phyloP scores from a whole-genome alignment of 2,113 vertebrate species.

The Thinocorus orbignyianus region DNA sequence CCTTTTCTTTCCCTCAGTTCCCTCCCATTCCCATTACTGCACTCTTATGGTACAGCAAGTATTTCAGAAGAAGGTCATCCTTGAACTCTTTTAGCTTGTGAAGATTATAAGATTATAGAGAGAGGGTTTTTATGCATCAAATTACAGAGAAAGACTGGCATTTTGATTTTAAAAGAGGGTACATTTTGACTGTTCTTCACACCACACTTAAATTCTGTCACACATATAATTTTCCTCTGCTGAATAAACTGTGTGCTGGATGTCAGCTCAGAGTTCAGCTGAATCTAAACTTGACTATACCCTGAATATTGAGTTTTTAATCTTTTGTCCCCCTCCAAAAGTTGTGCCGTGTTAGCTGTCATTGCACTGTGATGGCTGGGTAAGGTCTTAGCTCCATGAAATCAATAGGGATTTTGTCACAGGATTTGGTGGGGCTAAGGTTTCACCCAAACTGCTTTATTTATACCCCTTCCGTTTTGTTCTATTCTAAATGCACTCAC shows the following conservation, averaged over 20 bases:
- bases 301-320: background rate
- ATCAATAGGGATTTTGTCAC: background rate
- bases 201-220: background rate
- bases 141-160: background rate
- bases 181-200: background rate
- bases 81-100: background rate
- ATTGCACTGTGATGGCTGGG: background rate
- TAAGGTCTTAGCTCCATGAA: background rate
- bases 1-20: background rate
- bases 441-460: background rate
- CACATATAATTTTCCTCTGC: slow-evolving; percentile 8
- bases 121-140: background rate
- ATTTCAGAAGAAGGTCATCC: background rate
- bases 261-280: background rate
- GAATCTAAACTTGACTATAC: background rate
- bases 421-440: background rate
- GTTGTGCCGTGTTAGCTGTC: background rate
- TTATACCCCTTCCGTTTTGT: background rate
- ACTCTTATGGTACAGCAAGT: background rate
- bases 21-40: background rate
- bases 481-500: background rate
- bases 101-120: background rate
- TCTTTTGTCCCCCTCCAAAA: background rate
- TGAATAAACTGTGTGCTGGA: background rate
- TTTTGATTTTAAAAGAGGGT: background rate